Base-by-base conservation (phyloP, 2,797 vertebrate genomes). In the Sylvilagus floridanus region DNA sequence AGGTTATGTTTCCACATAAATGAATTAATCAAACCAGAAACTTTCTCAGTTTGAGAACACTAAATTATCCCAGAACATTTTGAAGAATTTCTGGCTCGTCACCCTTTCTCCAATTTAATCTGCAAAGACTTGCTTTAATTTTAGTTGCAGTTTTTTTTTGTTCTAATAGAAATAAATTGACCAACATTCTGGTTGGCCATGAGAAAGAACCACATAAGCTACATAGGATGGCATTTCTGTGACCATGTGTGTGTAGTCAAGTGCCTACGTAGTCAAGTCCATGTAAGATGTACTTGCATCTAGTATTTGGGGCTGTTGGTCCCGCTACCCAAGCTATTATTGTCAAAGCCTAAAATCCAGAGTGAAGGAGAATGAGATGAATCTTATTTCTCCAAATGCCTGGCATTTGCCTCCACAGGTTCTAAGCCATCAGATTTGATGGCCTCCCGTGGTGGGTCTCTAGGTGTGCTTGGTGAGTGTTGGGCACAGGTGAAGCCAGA, bases 221-320 rank as follows among this genome's bases (percentile, higher is more conserved):
- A 24, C 6, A 0, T 7, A 1, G 16, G 54, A 35, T 2, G 8
- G 4, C 28, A 16, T n/a, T 7, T 4, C 32, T 28, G 7, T 22
- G 60, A 42, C 30, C 42, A 28, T 30, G 8, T 10, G 47, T 21
- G 26, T 7, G 10, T 4, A 35, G 11, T 62, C 28, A 4, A 2
- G 6, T 10, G 16, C 22, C 2, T 0, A 2, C 42, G 6, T 47
- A 26, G 28, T 7, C 5, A 30, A 1, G 12, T 47, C 28, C 76
- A 71, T 47, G 42, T 10, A 6, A 22, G 47, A 13, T 16, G 16
- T 3, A 7, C 57, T 84, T 62, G 26, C 79, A 71, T 66, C 26
- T 30, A 21, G 30, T 4, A 19, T 82, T 52, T 11, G 24, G 68
- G 22, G 28, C 13, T 66, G 4, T 11, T 30, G 14, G 30, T 1